A percentile compares a stretch with the other conserved stretches of the same genome.
Evolutionary conservation across 1,140 invertebrate species (phyloP).

Genomic region (Drosophila quadrilineata): DNA sequence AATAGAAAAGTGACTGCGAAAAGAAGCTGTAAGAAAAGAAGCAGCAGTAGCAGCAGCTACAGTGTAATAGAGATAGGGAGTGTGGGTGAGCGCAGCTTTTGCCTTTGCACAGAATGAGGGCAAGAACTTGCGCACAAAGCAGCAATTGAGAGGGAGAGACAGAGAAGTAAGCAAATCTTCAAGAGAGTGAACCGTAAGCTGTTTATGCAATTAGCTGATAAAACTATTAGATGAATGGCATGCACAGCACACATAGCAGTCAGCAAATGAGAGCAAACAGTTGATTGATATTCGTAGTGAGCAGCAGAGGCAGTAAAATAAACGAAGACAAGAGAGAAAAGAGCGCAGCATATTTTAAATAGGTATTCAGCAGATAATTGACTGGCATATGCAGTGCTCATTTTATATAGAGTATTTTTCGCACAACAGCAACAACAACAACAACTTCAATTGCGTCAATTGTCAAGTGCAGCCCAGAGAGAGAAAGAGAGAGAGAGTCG

Average conservation of each 20-base stretch:
- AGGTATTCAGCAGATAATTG: too few species aligned
- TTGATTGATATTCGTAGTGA: too few species aligned
- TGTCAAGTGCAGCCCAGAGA: conserved; percentile 48
- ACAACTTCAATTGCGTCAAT: conserved; percentile 42
- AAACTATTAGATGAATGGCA: not conserved
- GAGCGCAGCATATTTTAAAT: too few species aligned
- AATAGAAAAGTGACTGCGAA: conserved; percentile 15
- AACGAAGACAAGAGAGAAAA: too few species aligned
- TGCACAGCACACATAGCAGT: too few species aligned
- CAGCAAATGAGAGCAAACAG: too few species aligned
- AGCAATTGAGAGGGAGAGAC: not conserved
- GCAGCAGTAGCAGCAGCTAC: not conserved
- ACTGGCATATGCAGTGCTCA: not conserved
- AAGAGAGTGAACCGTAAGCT: not conserved
- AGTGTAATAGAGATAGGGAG: not conserved
- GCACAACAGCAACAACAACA: conserved; percentile 5
- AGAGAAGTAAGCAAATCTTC: not conserved
- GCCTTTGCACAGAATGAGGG: conserved; percentile 31
- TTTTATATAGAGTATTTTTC: not conserved
- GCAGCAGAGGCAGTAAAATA: too few species aligned
- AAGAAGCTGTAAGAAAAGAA: conserved; percentile 1
- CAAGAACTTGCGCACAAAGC: not conserved
- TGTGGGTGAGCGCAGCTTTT: not conserved
- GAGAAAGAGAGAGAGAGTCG: conserved; percentile 10
- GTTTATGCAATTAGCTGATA: conserved; percentile 42